A percentile compares a stretch with the other conserved stretches of the same genome.
These are phyloP conservation scores for Neoaliturus tenellus DNA, from an alignment of 2,888 invertebrate genomes.

Conservation along the genomic window DNA sequence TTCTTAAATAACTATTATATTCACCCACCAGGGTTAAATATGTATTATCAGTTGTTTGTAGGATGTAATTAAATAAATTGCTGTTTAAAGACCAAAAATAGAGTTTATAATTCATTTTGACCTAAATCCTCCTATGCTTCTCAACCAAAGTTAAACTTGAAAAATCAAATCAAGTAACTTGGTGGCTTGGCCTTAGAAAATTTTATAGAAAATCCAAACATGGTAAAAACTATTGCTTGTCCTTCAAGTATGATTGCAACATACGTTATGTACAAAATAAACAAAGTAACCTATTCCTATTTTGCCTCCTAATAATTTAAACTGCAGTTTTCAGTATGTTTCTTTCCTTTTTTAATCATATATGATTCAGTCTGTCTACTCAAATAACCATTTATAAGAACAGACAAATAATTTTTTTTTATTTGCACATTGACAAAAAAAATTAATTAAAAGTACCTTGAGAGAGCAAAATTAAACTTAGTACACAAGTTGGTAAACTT, in stretches of 20 bases:
- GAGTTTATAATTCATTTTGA: not conserved
- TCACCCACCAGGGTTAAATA: slow-evolving; percentile 36
- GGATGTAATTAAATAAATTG: slow-evolving; percentile 45
- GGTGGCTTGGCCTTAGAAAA: not conserved
- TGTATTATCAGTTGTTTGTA: slow-evolving; percentile 46
- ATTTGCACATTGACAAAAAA: too few species aligned
- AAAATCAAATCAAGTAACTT: not conserved
- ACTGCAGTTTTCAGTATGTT: too few species aligned
- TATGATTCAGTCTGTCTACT: too few species aligned
- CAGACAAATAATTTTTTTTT: too few species aligned
- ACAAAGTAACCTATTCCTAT: too few species aligned
- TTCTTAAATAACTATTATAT: slow-evolving; percentile 32
- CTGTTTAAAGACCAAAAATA: slow-evolving; percentile 32
- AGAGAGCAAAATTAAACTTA: too few species aligned
- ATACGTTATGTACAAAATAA: too few species aligned
- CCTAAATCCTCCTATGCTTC: slow-evolving; percentile 3
- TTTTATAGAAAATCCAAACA: not conserved
- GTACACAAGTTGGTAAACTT: too few species aligned
- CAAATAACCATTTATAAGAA: too few species aligned
- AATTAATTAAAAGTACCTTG: too few species aligned
- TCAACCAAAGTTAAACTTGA: not conserved
- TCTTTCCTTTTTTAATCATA: too few species aligned
- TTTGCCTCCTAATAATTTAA: too few species aligned
- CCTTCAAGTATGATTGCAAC: not conserved
- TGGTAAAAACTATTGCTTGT: not conserved